A percentile compares a stretch with the other conserved stretches of the same genome.
These are phyloP conservation scores for Serilophus lunatus DNA, from an alignment of 2,113 vertebrate genomes.

Conservation along the genomic window DNA sequence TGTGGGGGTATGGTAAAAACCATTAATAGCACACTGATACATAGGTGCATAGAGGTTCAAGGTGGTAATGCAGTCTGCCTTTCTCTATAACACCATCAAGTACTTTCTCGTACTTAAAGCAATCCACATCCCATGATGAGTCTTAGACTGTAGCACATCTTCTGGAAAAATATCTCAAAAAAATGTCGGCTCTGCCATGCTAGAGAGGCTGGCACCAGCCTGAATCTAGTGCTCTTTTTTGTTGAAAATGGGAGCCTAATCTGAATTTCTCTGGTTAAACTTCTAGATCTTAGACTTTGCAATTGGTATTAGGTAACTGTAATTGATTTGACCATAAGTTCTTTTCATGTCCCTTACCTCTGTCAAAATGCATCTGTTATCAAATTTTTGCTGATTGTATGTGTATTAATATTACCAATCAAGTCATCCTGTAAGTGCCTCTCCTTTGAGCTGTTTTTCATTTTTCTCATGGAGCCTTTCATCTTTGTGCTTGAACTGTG, in stretches of 20 bases:
- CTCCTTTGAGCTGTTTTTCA: neutral
- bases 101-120: neutral
- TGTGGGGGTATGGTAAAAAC: neutral
- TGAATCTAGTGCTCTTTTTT: neutral
- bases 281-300: neutral
- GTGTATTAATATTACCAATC: neutral
- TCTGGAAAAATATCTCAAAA: neutral
- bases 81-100: neutral
- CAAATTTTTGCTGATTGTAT: neutral
- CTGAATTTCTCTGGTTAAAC: neutral
- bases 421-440: neutral
- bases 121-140: rapidly evolving
- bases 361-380: neutral
- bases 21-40: neutral
- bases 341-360: neutral
- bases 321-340: neutral
- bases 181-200: neutral
- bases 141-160: neutral
- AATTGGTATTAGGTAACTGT: neutral
- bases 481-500: neutral
- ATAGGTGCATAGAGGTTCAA: neutral
- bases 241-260: neutral
- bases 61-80: neutral
- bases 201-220: neutral
- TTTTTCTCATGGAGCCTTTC: neutral